Conservation (phyloP, 1,140 invertebrate species). For the Dinothrombium tinctorium region DNA sequence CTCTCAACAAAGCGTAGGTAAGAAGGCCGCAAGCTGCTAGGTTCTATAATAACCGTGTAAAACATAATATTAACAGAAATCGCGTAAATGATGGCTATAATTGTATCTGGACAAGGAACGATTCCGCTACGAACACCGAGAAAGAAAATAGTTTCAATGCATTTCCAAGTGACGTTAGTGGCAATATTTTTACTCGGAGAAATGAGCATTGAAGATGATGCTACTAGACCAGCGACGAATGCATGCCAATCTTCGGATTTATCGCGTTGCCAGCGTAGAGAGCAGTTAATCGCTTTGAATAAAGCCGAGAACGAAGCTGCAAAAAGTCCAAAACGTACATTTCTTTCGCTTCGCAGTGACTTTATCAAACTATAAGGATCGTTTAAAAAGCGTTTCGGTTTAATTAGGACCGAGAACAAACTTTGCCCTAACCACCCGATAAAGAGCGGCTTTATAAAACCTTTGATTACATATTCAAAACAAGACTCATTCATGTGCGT, state of each 20-base stretch:
- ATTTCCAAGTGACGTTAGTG: conserved; percentile 13
- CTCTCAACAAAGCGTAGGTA: conserved; percentile 54
- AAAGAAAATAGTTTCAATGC: conserved; percentile 8
- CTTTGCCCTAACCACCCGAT: background rate
- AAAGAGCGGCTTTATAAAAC: background rate
- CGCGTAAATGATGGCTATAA: conserved; percentile 46
- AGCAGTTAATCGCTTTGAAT: conserved; percentile 8
- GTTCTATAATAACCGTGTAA: conserved; percentile 46
- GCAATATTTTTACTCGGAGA: conserved; percentile 11
- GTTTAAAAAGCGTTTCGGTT: background rate
- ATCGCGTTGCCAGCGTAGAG: conserved; percentile 8
- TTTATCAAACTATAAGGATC: background rate
- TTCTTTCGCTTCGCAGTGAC: too few species aligned
- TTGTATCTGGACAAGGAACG: too few species aligned
- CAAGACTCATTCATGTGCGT: background rate
- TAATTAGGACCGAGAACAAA: background rate
- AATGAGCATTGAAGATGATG: conserved; percentile 11
- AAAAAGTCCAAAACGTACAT: background rate
- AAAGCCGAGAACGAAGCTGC: conserved; percentile 6
- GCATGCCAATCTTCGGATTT: conserved; percentile 6
- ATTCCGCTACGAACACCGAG: too few species aligned
- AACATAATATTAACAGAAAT: conserved; percentile 51
- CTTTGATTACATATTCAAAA: background rate
- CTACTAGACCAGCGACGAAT: conserved; percentile 11
- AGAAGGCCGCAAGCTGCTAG: conserved; percentile 43